A percentile compares a stretch with the other conserved stretches of the same genome.
Conservation (phyloP, 2,888 invertebrate species). For the Andrena fulva region DNA sequence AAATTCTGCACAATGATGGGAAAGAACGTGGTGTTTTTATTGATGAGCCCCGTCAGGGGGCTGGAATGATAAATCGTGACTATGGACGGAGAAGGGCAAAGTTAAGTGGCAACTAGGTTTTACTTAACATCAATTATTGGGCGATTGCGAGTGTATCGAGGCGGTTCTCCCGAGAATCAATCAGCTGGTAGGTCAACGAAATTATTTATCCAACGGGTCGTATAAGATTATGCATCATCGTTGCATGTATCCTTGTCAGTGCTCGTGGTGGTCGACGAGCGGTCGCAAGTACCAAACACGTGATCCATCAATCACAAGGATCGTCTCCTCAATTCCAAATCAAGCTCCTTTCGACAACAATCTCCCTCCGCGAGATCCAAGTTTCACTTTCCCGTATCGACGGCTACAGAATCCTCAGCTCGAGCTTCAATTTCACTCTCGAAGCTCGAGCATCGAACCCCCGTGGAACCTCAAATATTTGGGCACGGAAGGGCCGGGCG, state of each 20-base stretch:
- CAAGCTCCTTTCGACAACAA: neutral
- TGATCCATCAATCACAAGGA: neutral
- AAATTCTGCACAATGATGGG: conserved; percentile 29
- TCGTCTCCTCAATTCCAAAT: neutral
- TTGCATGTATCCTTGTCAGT: neutral
- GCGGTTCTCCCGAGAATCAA: neutral
- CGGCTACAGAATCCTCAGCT: neutral
- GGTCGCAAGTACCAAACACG: neutral
- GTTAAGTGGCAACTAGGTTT: conserved; percentile 17
- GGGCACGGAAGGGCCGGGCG: neutral
- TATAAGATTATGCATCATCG: neutral
- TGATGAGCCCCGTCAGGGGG: neutral
- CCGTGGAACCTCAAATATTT: conserved; percentile 10
- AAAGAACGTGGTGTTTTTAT: conserved; percentile 39
- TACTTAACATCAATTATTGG: conserved; percentile 17
- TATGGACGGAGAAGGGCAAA: conserved; percentile 9
- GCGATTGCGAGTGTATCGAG: conserved; percentile 8
- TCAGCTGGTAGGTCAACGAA: neutral
- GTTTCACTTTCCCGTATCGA: conserved; percentile 1
- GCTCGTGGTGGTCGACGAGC: neutral
- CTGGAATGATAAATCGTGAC: conserved; percentile 45
- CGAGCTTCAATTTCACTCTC: conserved; percentile 3
- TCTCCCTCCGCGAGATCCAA: neutral
- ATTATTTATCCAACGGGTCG: neutral
- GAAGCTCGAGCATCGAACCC: neutral